Evolutionary conservation across 2,888 invertebrate genomes (phyloP).

Genomic region (Heterodera filipjevi): DNA sequence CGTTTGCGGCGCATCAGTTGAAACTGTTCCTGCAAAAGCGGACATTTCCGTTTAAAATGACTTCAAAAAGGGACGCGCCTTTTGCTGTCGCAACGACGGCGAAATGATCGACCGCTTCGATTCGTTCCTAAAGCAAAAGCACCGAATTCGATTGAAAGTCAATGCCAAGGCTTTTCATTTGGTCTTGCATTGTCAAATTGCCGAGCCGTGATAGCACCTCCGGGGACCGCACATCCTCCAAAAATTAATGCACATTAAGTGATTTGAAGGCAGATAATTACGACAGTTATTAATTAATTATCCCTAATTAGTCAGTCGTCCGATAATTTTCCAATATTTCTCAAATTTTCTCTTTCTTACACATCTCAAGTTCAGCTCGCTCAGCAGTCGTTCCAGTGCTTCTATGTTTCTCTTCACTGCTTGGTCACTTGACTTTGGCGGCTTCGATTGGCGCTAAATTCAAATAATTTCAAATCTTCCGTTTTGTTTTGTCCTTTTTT

Average conservation of each 20-base stretch:
- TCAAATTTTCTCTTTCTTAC: not conserved
- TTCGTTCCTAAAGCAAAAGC: constrained; percentile 43
- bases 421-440: constrained; percentile 47
- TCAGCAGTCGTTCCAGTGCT: constrained; percentile 60
- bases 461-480: no score
- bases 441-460: constrained; percentile 48
- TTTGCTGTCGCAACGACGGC: constrained; percentile 48
- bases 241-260: not conserved
- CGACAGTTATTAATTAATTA: not conserved
- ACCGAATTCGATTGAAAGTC: not conserved
- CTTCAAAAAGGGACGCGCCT: not conserved
- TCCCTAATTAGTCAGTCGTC: constrained; percentile 9
- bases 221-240: constrained; percentile 51
- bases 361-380: constrained; percentile 61
- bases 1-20: constrained; percentile 2
- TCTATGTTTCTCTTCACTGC: constrained; percentile 61
- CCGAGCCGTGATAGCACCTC: constrained; percentile 50
- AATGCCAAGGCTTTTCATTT: not conserved
- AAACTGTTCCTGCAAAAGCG: not conserved
- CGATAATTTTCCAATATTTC: not conserved
- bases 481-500: constrained; percentile 18
- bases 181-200: constrained; percentile 57
- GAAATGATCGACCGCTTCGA: constrained; percentile 58
- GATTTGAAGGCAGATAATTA: not conserved
- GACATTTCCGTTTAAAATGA: not conserved